Conservation (phyloP, 2,888 invertebrate species). For the Xestia rhomboidea region DNA sequence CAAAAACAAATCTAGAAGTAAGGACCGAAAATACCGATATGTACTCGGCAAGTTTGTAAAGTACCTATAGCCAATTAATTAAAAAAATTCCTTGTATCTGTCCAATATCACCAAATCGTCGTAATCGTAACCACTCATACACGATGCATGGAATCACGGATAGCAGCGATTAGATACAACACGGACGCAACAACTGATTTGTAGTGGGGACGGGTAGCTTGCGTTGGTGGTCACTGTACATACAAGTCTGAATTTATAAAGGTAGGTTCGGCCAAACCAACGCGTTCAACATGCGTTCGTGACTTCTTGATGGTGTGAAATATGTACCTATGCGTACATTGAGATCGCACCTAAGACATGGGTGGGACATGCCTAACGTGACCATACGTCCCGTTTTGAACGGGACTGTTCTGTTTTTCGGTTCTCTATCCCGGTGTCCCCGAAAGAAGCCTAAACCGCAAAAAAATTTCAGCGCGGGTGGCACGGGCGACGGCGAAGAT, state of each 20-base stretch:
- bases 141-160: neutral
- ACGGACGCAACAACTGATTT: slow-evolving; percentile 1
- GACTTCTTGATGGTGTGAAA: no score
- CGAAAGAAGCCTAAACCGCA: no score
- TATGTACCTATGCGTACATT: neutral
- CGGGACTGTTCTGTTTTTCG: no score
- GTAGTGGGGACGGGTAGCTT: neutral
- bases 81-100: neutral
- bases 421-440: no score
- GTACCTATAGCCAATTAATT: slow-evolving; percentile 1
- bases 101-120: slow-evolving; percentile 22
- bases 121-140: slow-evolving; percentile 15
- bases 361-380: neutral
- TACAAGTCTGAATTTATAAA: neutral
- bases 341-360: neutral
- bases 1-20: neutral
- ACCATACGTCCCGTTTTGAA: no score
- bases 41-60: neutral
- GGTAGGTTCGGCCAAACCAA: neutral
- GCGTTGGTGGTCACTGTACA: neutral
- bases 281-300: neutral
- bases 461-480: no score
- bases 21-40: neutral
- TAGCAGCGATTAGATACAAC: slow-evolving; percentile 26
- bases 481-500: no score